Evolutionary conservation across 2,888 invertebrate genomes (phyloP).

Genomic region (Bibio marci): DNA sequence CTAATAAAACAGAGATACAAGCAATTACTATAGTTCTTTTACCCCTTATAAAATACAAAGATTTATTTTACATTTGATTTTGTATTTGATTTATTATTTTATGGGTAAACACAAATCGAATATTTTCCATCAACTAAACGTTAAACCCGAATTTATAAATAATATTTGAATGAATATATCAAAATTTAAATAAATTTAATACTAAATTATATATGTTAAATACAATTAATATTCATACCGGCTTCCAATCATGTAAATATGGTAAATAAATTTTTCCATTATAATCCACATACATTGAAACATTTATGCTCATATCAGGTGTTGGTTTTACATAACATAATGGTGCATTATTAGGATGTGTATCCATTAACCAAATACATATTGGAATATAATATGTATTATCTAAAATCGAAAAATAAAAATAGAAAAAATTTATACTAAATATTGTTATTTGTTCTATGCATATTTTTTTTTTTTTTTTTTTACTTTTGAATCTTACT

Average conservation of each 20-base stretch:
- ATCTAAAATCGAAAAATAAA: conserved; percentile 35
- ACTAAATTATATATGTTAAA: background rate
- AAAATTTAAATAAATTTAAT: background rate
- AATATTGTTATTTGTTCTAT: too few relatives aligned
- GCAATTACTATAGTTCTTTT: too few relatives aligned
- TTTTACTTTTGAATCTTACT: conserved; percentile 66
- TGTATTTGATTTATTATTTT: conserved; percentile 1
- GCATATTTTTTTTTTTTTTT: too few relatives aligned
- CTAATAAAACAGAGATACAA: too few relatives aligned
- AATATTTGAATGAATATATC: conserved; percentile 2
- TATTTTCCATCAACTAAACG: too few relatives aligned
- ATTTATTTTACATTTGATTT: too few relatives aligned
- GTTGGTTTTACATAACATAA: conserved; percentile 92
- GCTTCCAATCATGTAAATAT: conserved; percentile 88
- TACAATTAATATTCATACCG: conserved; percentile 30
- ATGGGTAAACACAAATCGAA: too few relatives aligned
- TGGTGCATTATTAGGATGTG: conserved; percentile 92
- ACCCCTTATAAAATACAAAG: too few relatives aligned
- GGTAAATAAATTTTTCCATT: conserved; percentile 94
- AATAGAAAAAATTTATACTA: background rate
- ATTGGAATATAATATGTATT: conserved; percentile 89
- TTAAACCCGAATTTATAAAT: background rate
- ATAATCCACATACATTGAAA: conserved; percentile 84
- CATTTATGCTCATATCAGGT: conserved; percentile 85
- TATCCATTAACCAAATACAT: conserved; percentile 90